phyloP scores from a whole-genome alignment of 2,888 invertebrate species.

The Notocelia uddmanniana region DNA sequence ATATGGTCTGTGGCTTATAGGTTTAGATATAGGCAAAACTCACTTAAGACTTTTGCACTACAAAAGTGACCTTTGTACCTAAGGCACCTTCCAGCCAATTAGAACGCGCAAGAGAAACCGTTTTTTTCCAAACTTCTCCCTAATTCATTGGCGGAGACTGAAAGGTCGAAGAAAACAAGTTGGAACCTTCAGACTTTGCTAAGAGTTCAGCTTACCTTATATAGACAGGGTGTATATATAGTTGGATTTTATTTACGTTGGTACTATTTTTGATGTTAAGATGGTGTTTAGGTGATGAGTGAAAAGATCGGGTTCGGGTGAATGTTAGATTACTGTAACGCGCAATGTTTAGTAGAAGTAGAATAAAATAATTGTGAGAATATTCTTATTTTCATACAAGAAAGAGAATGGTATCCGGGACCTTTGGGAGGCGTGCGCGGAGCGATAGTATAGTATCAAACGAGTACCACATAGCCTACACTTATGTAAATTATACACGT shows the following conservation, averaged over 20 bases:
- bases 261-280: neutral
- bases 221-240: constrained; percentile 48
- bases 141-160: constrained; percentile 26
- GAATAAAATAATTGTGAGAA: too few species aligned
- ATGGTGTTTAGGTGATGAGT: too few species aligned
- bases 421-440: too few species aligned
- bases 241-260: constrained; percentile 13
- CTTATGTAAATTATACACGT: too few species aligned
- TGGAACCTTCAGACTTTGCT: constrained; percentile 48
- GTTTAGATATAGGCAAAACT: constrained; percentile 37
- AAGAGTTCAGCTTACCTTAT: constrained; percentile 47
- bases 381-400: too few species aligned
- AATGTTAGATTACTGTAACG: too few species aligned
- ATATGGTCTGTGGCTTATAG: too few species aligned
- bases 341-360: too few species aligned
- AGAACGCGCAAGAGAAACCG: constrained; percentile 12
- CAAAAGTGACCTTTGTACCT: constrained; percentile 2
- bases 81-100: constrained; percentile 2
- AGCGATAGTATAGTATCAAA: too few species aligned
- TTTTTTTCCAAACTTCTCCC: constrained; percentile 38
- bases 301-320: too few species aligned
- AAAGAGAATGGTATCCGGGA: too few species aligned
- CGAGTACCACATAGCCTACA: too few species aligned
- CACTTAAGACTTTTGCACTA: neutral
- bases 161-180: constrained; percentile 48